A percentile compares a stretch with the other conserved stretches of the same genome.
These are phyloP conservation scores for Thysanoteuthis rhombus DNA, from an alignment of 2,888 invertebrate species.

Conservation along the genomic window DNA sequence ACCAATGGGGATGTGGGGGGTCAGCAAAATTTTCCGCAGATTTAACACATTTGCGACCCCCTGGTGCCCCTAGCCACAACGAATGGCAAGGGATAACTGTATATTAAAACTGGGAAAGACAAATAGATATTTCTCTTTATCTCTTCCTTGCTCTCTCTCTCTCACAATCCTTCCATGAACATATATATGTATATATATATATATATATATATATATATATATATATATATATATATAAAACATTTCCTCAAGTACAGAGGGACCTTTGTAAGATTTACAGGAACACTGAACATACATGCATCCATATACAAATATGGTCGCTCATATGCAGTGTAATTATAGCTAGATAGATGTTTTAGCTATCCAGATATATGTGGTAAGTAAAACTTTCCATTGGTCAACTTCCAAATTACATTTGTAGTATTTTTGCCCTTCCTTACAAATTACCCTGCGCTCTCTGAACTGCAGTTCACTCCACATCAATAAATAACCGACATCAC, in stretches of 20 bases:
- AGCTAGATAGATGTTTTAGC: background rate
- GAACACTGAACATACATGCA: background rate
- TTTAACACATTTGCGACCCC: no score
- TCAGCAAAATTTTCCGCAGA: no score
- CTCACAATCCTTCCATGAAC: background rate
- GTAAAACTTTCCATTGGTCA: background rate
- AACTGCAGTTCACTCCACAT: background rate
- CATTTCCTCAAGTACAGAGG: no score
- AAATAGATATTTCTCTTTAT: no score
- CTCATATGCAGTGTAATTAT: background rate
- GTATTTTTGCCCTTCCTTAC: background rate
- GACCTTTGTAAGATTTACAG: no score
- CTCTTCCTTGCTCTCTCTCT: background rate
- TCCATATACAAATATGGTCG: background rate
- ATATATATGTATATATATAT: background rate
- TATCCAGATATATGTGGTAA: background rate
- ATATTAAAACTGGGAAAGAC: no score
- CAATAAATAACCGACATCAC: constrained; percentile 12
- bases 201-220: no score
- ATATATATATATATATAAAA: no score
- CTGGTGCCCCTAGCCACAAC: no score
- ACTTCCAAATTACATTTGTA: constrained; percentile 12
- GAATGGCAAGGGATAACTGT: no score
- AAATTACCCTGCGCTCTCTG: background rate
- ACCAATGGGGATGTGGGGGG: no score